These are phyloP conservation scores for Amphiprion percula DNA, from an alignment of 2,113 vertebrate genomes.

Conservation along the genomic window DNA sequence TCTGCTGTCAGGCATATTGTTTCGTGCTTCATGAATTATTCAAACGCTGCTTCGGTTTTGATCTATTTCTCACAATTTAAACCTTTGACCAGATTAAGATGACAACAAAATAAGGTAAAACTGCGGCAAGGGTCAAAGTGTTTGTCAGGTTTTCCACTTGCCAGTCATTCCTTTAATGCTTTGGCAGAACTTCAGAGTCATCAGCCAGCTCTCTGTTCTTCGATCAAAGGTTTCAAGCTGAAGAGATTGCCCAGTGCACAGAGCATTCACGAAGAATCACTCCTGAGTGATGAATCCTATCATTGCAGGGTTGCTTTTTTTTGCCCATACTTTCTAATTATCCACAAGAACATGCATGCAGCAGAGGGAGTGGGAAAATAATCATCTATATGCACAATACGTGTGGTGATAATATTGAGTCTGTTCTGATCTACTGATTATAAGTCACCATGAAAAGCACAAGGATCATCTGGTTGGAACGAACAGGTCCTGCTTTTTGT, in stretches of 20 bases:
- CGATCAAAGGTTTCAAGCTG: conserved; percentile 60
- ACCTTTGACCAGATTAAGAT: conserved; percentile 53
- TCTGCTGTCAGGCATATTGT: conserved; percentile 56
- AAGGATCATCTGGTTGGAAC: conserved; percentile 37
- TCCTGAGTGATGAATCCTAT: conserved; percentile 31
- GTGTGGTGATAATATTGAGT: conserved; percentile 14
- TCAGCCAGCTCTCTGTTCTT: conserved; percentile 43
- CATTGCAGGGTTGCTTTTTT: conserved; percentile 39
- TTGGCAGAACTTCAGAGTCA: conserved; percentile 55
- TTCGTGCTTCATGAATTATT: conserved; percentile 78
- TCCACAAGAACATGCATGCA: conserved; percentile 29
- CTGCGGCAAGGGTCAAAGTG: conserved; percentile 39
- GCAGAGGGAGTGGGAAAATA: conserved; percentile 5
- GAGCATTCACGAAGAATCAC: conserved; percentile 28
- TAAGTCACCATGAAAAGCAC: conserved; percentile 32
- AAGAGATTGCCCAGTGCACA: conserved; percentile 33
- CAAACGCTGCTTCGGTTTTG: conserved; percentile 50
- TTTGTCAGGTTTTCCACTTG: conserved; percentile 36
- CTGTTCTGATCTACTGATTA: conserved; percentile 48
- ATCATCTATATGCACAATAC: conserved; percentile 27
- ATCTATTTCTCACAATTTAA: conserved; percentile 58
- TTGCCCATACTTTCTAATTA: conserved; percentile 64
- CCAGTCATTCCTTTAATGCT: conserved; percentile 47
- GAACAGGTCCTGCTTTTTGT: conserved; percentile 60
- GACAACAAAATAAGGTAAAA: conserved; percentile 44